Percentiles rank a stretch among this genome's conserved stretches.
Conservation (phyloP, 1,140 invertebrate species). For the Prorops nasuta region DNA sequence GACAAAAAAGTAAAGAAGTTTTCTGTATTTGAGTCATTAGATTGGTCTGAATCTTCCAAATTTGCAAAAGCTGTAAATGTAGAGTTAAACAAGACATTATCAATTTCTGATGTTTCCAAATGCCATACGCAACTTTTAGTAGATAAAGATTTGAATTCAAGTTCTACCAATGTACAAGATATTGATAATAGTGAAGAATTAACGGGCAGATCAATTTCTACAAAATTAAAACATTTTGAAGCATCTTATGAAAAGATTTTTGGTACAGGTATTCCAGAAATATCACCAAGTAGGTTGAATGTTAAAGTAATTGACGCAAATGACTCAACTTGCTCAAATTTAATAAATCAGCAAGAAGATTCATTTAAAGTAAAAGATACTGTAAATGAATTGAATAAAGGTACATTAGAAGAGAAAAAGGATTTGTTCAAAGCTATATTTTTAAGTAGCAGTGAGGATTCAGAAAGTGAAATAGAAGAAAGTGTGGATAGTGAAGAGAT, state of each 20-base stretch:
- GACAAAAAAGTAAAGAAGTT: constrained; percentile 64
- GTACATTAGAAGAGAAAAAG: constrained; percentile 59
- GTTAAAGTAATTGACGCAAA: neutral
- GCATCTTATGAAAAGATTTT: constrained; percentile 42
- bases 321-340: constrained; percentile 7
- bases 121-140: neutral
- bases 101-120: neutral
- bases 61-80: constrained; percentile 35
- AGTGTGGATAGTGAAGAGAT: constrained; percentile 42
- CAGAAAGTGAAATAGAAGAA: constrained; percentile 50
- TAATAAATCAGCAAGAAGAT: neutral
- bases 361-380: neutral
- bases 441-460: constrained; percentile 62
- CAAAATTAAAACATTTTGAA: constrained; percentile 40
- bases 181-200: neutral
- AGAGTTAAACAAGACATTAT: neutral
- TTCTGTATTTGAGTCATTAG: constrained; percentile 75
- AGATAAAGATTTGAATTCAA: neutral
- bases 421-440: constrained; percentile 69
- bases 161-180: neutral
- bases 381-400: neutral
- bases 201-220: constrained; percentile 15
- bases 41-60: constrained; percentile 37
- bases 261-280: constrained; percentile 18
- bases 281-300: neutral